Evolutionary conservation across 2,888 invertebrate species (phyloP).

Genomic region (Acronicta psi): DNA sequence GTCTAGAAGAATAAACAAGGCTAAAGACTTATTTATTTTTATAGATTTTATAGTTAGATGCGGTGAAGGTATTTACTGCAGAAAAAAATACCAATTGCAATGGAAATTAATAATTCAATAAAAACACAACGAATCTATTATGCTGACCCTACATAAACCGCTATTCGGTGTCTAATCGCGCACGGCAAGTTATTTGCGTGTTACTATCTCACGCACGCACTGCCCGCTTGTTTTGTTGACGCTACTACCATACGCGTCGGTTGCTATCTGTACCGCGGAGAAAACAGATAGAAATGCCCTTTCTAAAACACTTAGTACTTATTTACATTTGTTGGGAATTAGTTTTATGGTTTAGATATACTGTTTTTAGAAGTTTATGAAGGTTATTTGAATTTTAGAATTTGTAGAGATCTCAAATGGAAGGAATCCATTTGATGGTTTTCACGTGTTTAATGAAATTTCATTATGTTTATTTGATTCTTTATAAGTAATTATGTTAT

Average conservation of each 20-base stretch:
- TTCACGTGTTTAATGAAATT: no score
- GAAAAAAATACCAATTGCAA: no score
- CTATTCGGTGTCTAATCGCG: slow-evolving; percentile 64
- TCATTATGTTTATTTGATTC: no score
- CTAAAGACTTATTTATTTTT: no score
- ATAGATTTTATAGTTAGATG: no score
- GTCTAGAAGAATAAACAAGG: no score
- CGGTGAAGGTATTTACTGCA: no score
- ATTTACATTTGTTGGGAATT: slow-evolving; percentile 49
- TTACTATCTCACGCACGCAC: slow-evolving; percentile 65
- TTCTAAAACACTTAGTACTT: slow-evolving; percentile 56
- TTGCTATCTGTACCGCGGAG: slow-evolving; percentile 51
- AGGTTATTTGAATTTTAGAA: no score
- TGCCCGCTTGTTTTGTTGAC: slow-evolving; percentile 59
- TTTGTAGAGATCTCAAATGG: no score
- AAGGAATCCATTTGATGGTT: no score
- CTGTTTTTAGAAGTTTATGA: neutral
- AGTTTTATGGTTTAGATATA: slow-evolving; percentile 10
- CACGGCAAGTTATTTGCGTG: slow-evolving; percentile 65
- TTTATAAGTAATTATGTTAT: no score
- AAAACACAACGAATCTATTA: slow-evolving; percentile 25
- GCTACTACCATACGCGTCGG: slow-evolving; percentile 65
- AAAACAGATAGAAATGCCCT: slow-evolving; percentile 57
- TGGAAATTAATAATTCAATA: slow-evolving; percentile 2
- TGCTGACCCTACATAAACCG: slow-evolving; percentile 63